Evolutionary conservation across 2,113 vertebrate genomes (phyloP).

Genomic region (Anser cygnoides): DNA sequence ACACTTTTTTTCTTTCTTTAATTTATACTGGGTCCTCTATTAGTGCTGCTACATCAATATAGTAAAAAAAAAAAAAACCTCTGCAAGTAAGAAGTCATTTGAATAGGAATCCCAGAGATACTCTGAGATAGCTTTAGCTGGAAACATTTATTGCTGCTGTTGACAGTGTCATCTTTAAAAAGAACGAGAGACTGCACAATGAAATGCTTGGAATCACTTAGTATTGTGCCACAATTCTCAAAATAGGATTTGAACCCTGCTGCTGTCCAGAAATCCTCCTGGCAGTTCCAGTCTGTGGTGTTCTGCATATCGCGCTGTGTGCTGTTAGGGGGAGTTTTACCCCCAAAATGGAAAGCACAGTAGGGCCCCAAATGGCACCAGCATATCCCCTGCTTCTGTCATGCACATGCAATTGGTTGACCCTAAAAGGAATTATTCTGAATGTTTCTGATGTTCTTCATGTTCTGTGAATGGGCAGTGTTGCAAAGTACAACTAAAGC

Average conservation of each 20-base stretch:
- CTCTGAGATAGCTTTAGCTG: not conserved
- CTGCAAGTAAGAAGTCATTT: not conserved
- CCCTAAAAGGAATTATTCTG: not conserved
- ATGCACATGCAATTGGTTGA: not conserved
- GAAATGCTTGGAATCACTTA: not conserved
- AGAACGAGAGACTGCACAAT: not conserved
- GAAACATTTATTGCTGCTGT: not conserved
- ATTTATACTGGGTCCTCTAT: not conserved
- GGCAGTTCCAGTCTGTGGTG: not conserved
- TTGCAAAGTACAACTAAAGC: not conserved
- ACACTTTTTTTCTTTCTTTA: not conserved
- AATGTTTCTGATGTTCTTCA: not conserved
- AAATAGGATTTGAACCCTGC: not conserved
- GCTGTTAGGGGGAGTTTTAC: not conserved
- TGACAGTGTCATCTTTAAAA: not conserved
- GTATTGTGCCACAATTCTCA: not conserved
- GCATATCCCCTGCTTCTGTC: not conserved
- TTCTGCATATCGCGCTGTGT: not conserved
- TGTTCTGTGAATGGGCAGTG: not conserved
- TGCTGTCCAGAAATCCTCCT: not conserved
- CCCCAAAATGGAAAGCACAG: not conserved
- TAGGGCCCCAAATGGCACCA: not conserved
- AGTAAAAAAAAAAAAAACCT: not conserved
- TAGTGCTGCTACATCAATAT: not conserved
- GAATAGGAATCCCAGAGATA: not conserved